Evolutionary conservation across 2,888 invertebrate genomes (phyloP), one percentile per base, ranked within the genome.

Genomic region (Sesia apiformis): DNA sequence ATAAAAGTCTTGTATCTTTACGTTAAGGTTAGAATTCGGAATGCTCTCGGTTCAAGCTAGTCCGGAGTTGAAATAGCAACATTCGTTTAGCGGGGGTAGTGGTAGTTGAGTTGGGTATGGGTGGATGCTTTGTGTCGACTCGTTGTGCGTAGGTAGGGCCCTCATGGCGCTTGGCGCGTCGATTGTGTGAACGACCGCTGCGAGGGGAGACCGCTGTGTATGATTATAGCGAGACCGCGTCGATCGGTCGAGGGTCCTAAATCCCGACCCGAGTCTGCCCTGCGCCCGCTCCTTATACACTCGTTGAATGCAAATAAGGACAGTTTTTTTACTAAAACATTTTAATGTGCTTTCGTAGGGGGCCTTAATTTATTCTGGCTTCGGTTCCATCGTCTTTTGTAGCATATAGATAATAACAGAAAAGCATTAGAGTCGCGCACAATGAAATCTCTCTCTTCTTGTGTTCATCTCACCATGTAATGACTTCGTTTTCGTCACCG

Each of bases 111-210:
- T 60, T 57, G 60, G 76, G 74, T 80, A 81, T 74, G 81, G 83
- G 79, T 81, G 81, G 80, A 78, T 76, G 83, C 78, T 80, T 82
- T 84, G 79, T 83, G 78, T 72, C 64, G 75, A 74, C 68, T 76
- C 70, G 75, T 74, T 69, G 77, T 81, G 83, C 81, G 87, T 86
- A 83, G 87, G 84, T 78, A 82, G 81, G 77, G 75, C 80, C 76
- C 63, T 59, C 57, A 58, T 70, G 69, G 74, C 75, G 74, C 72
- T 74, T 71, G 79, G 74, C 74, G 69, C 76, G 74, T 76, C 78
- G 79, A 81, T 81, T 81, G 82, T 83, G 85, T 87, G 87, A 86
- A 86, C 87, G 88, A 88, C 85, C 86, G 84, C 77, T 74, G 61
- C 76, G 77, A 81, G 87, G 86, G 86, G 79, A 76, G 78, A 23